phyloP scores from a whole-genome alignment of 2,113 vertebrate species.

The Ceyx melanurus region DNA sequence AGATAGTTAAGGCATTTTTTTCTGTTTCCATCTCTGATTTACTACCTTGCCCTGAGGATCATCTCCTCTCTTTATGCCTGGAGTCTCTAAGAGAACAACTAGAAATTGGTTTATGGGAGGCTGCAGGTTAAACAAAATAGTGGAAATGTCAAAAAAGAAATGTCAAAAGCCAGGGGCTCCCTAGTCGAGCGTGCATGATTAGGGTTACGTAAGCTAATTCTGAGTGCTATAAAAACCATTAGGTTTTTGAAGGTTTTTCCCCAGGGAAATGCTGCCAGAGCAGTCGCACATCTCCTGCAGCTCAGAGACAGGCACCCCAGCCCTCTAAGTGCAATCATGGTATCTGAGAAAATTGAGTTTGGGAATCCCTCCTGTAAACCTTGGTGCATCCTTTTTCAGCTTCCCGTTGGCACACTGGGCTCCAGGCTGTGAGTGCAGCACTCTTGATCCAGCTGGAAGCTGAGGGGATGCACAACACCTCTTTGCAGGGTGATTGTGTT shows the following conservation, averaged over 20 bases:
- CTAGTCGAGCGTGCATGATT: not conserved
- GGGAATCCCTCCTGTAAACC: not conserved
- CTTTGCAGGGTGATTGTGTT: not conserved
- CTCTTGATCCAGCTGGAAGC: not conserved
- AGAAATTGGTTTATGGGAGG: not conserved
- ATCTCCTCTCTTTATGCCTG: not conserved
- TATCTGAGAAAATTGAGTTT: not conserved
- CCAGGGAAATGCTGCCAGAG: not conserved
- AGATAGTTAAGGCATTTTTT: not conserved
- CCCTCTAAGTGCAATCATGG: fast-evolving
- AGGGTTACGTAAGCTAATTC: constrained; percentile 12
- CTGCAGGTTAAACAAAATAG: not conserved
- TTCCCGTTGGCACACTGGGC: not conserved
- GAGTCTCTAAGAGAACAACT: not conserved
- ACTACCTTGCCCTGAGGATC: not conserved
- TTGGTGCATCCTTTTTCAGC: not conserved
- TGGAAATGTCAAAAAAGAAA: not conserved
- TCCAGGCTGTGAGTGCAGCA: not conserved
- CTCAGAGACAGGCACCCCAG: not conserved
- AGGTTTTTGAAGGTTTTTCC: not conserved
- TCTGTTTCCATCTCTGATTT: not conserved
- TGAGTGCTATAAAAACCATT: not conserved
- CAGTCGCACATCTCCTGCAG: not conserved
- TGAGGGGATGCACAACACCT: fast-evolving
- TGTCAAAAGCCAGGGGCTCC: constrained; percentile 5